Evolutionary conservation across 2,797 vertebrate species (phyloP), one percentile per base, ranked within the genome.

Genomic region (Jordanella pulchra): DNA sequence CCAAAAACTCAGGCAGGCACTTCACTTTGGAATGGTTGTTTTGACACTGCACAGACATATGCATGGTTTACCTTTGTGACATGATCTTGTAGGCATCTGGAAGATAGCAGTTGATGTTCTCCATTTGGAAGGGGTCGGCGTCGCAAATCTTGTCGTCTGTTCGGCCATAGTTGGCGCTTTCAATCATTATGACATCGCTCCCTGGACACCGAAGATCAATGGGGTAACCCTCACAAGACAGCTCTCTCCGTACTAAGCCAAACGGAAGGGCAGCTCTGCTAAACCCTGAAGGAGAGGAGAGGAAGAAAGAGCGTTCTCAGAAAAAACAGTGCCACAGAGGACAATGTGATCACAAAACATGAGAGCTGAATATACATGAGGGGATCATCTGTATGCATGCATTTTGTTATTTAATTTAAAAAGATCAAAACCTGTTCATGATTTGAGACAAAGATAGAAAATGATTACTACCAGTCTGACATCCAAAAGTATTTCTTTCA

Each of bases 141-240:
- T 99, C 98, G 76, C 98, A 99, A 86, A 99, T 99, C 95, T 99
- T 99, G 95, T 99, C 97, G 18, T 99, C 98, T 21, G 98, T 99
- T 76, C 98, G 95, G 78, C 98, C 98, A 32, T 99, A 99, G 95
- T 99, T 99, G 72, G 98, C 97, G 0, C 96, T 99, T 88, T 99
- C 98, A 23, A 99, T 98, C 97, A 99, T 98, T 87, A 99, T 99
- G 89, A 99, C 98, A 90, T 99, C 98, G 91, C 98, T 99, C 92
- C 98, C 98, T 3, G 98, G 98, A 91, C 98, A 99, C 28, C 98
- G 95, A 77, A 99, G 95, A 91, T 99, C 98, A 76, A 99, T 99
- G 83, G 97, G 97, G 89, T 99, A 99, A 87, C 98, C 97, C 92
- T 99, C 98, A 7, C 98, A 99, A 76, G 98, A 99, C 73, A 99